Base-by-base conservation (phyloP, 2,888 invertebrate genomes). In the Agriopis leucophaearia region DNA sequence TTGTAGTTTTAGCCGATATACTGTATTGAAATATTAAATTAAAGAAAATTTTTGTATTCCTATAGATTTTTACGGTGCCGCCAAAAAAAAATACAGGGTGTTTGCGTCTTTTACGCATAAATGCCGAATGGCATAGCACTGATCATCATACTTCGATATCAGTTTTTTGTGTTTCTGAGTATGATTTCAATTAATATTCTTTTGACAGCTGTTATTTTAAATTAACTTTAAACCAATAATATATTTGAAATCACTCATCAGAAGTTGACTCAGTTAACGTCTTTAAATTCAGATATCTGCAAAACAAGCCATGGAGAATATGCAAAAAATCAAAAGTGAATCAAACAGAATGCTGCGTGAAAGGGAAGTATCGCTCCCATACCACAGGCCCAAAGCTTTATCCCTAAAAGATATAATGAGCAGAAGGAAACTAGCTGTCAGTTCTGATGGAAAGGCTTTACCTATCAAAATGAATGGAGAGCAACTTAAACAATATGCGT, bases 361-460 rank as follows among this genome's bases (percentile, higher is more conserved):
- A 84, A 95, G 96, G 16, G 91, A 95, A 67, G 94, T 98, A 10
- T 95, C 96, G 48, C 89, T 99, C 45, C 98, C 98, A 0, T 98
- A 98, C 85, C 98, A 98, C 84, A 95, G 96, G 81, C 98, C 98
- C 1, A 97, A 97, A 81, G 96, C 96, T 47, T 94, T 96, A 63
- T 96, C 96, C 0, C 89, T 98, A 0, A 95, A 97, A 82, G 98
- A 98, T 80, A 98, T 98, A 79, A 94, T 97, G 75, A 90, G 83
- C 61, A 86, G 92, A 73, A 83, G 90, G 59, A 89, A 86, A 70
- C 88, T 88, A 52, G 89, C 89, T 9, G 63, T 91, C 1, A 76
- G 88, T 16, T 77, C 84, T 38, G 90, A 92, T 83, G 92, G 92
- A 71, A 94, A 91, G 83, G 91, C 80, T 56, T 89, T 86, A 69